Percentiles rank a stretch among this genome's conserved stretches.
phyloP scores from a whole-genome alignment of 2,888 invertebrate species.

The Gordius sp. region DNA sequence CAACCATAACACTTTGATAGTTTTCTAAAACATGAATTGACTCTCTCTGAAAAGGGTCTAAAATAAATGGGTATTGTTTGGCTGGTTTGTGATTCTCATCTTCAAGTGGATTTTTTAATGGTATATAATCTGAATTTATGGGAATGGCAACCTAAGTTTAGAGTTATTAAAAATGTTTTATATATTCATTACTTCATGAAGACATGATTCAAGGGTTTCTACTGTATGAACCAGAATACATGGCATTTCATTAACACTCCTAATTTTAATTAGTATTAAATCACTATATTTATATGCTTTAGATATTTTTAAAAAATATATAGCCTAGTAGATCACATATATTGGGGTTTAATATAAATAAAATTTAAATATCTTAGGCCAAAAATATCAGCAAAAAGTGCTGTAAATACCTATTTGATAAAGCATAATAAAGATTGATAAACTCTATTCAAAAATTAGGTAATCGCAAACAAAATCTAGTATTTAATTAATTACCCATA shows the following conservation, averaged over 20 bases:
- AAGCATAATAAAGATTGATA: no score
- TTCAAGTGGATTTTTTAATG: not conserved
- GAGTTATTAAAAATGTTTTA: not conserved
- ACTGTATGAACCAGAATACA: slow-evolving; percentile 3
- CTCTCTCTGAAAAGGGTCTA: slow-evolving; percentile 93
- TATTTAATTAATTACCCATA: no score
- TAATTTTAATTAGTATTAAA: no score
- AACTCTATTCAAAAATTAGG: no score
- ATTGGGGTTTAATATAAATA: no score
- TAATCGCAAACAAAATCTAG: no score
- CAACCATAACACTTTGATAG: slow-evolving; percentile 84
- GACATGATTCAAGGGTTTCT: slow-evolving; percentile 7
- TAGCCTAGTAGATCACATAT: no score
- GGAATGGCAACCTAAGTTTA: slow-evolving; percentile 15
- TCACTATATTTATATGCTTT: no score
- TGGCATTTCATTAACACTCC: not conserved
- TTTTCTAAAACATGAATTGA: slow-evolving; percentile 87
- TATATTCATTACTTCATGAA: not conserved
- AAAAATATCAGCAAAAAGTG: no score
- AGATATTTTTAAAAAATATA: no score
- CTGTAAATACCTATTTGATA: no score
- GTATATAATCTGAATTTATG: not conserved
- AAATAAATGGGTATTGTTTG: slow-evolving; percentile 66
- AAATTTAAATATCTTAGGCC: no score
- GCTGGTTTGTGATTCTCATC: slow-evolving; percentile 39